Evolutionary conservation across 53 echinoderm and acorn worm genomes (phyloP).

Genomic region (Crossaster papposus): DNA sequence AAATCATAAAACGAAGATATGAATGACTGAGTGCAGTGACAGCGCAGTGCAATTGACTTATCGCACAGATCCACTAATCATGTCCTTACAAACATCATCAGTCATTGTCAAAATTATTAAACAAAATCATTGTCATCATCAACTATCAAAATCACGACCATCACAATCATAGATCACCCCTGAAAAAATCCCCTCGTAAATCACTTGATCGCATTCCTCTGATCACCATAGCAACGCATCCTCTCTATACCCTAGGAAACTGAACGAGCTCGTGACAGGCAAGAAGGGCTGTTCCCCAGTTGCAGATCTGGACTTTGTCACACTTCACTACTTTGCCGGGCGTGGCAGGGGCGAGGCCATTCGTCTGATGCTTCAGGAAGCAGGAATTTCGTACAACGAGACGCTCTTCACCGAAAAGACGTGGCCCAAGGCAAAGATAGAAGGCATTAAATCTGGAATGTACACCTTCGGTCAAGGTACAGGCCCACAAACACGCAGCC

Average conservation of each 20-base stretch:
- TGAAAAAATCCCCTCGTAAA: neutral
- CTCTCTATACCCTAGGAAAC: slow-evolving; percentile 53
- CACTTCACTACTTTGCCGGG: slow-evolving; percentile 88
- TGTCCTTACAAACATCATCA: too few species aligned
- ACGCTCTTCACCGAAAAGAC: slow-evolving; percentile 79
- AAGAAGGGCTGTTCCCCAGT: slow-evolving; percentile 89
- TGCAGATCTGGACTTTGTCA: slow-evolving; percentile 75
- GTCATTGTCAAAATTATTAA: neutral
- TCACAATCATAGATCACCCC: neutral
- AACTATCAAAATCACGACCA: neutral
- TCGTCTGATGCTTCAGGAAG: slow-evolving; percentile 87
- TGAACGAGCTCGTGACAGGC: slow-evolving; percentile 81
- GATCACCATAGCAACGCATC: too few species aligned
- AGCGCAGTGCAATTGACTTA: too few species aligned
- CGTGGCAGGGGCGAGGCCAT: slow-evolving; percentile 91
- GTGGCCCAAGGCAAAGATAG: slow-evolving; percentile 89
- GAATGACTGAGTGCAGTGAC: too few species aligned
- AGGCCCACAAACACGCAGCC: neutral
- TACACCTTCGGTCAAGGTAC: slow-evolving; percentile 96
- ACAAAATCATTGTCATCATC: neutral
- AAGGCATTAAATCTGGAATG: slow-evolving; percentile 72
- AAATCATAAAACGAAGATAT: too few species aligned
- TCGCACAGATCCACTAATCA: too few species aligned
- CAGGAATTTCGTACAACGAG: slow-evolving; percentile 82
- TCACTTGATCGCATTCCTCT: neutral